These are phyloP conservation scores for Philereme transversata DNA, from an alignment of 2,888 invertebrate species.

Conservation along the genomic window DNA sequence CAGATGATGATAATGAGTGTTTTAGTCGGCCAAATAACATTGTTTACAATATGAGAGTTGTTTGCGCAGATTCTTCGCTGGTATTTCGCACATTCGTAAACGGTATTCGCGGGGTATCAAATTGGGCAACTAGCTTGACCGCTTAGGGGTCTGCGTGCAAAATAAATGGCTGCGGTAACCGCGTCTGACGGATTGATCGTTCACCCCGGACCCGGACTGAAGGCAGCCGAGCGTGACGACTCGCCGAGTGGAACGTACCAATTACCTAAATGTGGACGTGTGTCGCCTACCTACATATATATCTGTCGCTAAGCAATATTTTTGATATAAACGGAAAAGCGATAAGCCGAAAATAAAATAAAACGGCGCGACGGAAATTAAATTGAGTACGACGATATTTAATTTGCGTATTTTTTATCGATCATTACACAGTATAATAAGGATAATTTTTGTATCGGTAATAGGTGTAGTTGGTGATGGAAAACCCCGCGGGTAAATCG, in stretches of 20 bases:
- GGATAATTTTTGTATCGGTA: neutral
- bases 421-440: neutral
- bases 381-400: constrained; percentile 20
- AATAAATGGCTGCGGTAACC: constrained; percentile 35
- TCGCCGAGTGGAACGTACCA: constrained; percentile 22
- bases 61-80: neutral
- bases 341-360: constrained; percentile 9
- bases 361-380: constrained; percentile 16
- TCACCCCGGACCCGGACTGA: constrained; percentile 31
- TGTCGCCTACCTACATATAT: neutral
- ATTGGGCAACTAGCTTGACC: constrained; percentile 1
- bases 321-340: neutral
- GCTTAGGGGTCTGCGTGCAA: constrained; percentile 22
- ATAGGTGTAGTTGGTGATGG: neutral
- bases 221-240: constrained; percentile 38
- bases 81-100: constrained; percentile 4
- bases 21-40: constrained; percentile 25
- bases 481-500: neutral
- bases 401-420: constrained; percentile 4
- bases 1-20: constrained; percentile 38
- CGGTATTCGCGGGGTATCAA: constrained; percentile 5
- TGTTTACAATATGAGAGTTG: neutral
- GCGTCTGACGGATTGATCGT: constrained; percentile 41
- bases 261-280: constrained; percentile 31
- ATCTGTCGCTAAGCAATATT: constrained; percentile 8